Evolutionary conservation across 1,140 invertebrate genomes (phyloP).

Genomic region (Cydia amplana): DNA sequence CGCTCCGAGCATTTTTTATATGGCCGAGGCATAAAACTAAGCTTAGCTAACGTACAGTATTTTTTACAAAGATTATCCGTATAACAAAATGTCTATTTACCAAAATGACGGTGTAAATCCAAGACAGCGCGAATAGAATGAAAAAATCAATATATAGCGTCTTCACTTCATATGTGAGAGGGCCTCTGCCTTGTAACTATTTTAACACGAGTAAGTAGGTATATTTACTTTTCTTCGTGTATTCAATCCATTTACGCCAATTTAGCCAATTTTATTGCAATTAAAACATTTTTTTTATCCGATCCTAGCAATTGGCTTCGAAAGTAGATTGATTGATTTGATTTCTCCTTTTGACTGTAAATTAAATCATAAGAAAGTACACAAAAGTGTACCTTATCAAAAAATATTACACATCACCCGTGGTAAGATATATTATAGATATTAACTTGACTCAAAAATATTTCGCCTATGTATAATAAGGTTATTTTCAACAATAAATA

Average conservation of each 20-base stretch:
- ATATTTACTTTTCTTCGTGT: no score
- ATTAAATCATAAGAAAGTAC: not conserved
- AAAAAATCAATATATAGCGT: no score
- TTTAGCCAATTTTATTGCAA: no score
- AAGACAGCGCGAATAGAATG: not conserved
- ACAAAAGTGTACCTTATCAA: not conserved
- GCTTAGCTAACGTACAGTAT: not conserved
- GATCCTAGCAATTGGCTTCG: no score
- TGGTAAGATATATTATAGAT: conserved; percentile 37
- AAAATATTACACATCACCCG: conserved; percentile 31
- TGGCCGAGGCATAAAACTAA: not conserved
- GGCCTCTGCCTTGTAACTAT: no score
- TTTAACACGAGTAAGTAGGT: no score
- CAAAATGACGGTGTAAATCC: not conserved
- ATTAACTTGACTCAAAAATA: conserved; percentile 46
- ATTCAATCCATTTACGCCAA: no score
- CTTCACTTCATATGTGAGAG: no score
- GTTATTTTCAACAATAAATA: conserved; percentile 71
- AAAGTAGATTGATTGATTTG: no score
- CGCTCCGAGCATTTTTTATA: not conserved
- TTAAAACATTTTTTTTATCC: no score
- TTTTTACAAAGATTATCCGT: not conserved
- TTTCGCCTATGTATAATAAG: conserved; percentile 60
- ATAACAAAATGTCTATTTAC: not conserved
- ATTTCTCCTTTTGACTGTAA: not conserved